A percentile compares a stretch with the other conserved stretches of the same genome.
Conservation (phyloP, 1,140 invertebrate species). For the Anadara kagoshimensis region DNA sequence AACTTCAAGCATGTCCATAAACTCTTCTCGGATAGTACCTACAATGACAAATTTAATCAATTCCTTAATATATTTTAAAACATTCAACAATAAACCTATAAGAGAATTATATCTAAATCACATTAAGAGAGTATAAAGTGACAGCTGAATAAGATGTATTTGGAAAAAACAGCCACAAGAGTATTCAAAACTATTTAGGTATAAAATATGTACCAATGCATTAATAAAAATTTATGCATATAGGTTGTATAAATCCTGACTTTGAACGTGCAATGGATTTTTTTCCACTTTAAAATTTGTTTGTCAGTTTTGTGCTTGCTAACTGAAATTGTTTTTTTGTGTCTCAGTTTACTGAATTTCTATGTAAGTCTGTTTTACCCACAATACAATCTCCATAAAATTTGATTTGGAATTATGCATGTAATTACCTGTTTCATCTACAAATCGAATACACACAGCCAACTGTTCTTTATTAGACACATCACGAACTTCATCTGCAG, state of each 20-base stretch:
- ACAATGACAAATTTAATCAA: too few relatives aligned
- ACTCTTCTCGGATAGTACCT: conserved; percentile 8
- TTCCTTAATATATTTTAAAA: too few relatives aligned
- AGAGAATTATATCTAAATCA: too few relatives aligned
- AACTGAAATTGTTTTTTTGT: not conserved
- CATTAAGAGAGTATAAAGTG: too few relatives aligned
- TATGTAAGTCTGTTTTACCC: not conserved
- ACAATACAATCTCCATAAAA: not conserved
- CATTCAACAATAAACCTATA: too few relatives aligned
- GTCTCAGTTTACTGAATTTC: not conserved
- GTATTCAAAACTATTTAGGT: too few relatives aligned
- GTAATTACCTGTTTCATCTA: not conserved
- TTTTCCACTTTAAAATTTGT: not conserved
- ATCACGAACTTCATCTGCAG: conserved; percentile 16
- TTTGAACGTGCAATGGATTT: too few relatives aligned
- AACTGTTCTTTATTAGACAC: conserved; percentile 8
- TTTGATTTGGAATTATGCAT: not conserved
- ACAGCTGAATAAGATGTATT: too few relatives aligned
- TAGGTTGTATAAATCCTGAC: not conserved
- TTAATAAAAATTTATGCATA: not conserved
- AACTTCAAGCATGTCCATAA: conserved; percentile 16
- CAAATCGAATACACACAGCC: conserved; percentile 2
- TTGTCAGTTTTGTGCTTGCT: not conserved
- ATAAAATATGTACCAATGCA: too few relatives aligned
- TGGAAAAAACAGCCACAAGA: too few relatives aligned